These are phyloP conservation scores for Hyaena hyaena DNA, from an alignment of 2,113 vertebrate genomes.

Conservation along the genomic window DNA sequence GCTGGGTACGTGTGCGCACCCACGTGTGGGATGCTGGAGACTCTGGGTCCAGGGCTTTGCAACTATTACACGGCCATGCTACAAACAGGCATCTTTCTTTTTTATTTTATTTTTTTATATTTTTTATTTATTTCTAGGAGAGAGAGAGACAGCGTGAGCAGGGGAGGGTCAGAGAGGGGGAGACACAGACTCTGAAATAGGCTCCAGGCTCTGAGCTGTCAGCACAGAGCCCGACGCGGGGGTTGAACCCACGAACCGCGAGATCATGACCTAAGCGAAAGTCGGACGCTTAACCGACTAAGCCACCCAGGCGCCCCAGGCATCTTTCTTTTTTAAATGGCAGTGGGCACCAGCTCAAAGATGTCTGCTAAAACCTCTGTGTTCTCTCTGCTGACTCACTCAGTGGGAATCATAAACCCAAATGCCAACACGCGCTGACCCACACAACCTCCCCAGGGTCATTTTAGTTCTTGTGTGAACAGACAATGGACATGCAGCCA, in stretches of 20 bases:
- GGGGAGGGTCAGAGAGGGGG: too few relatives aligned
- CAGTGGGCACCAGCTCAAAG: neutral
- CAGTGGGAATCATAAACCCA: neutral
- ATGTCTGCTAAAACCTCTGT: neutral
- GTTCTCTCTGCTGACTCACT: constrained; percentile 17
- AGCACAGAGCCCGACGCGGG: too few relatives aligned
- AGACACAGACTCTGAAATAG: too few relatives aligned
- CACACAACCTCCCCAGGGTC: neutral
- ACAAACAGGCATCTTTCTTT: too few relatives aligned
- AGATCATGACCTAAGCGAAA: too few relatives aligned
- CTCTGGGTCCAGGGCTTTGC: neutral
- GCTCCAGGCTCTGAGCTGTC: too few relatives aligned
- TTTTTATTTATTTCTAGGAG: too few relatives aligned
- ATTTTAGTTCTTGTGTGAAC: neutral
- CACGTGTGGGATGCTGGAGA: fast-evolving
- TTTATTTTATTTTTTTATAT: too few relatives aligned
- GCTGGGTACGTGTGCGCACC: fast-evolving
- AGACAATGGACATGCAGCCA: neutral
- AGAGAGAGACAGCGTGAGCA: too few relatives aligned
- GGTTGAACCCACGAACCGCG: too few relatives aligned
- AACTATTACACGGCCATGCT: fast-evolving
- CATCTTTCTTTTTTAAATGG: neutral
- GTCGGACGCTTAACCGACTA: too few relatives aligned
- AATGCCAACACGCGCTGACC: neutral
- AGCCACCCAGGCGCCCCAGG: too few relatives aligned